These are phyloP conservation scores for Bucco capensis DNA, from an alignment of 2,113 vertebrate genomes.

Conservation along the genomic window DNA sequence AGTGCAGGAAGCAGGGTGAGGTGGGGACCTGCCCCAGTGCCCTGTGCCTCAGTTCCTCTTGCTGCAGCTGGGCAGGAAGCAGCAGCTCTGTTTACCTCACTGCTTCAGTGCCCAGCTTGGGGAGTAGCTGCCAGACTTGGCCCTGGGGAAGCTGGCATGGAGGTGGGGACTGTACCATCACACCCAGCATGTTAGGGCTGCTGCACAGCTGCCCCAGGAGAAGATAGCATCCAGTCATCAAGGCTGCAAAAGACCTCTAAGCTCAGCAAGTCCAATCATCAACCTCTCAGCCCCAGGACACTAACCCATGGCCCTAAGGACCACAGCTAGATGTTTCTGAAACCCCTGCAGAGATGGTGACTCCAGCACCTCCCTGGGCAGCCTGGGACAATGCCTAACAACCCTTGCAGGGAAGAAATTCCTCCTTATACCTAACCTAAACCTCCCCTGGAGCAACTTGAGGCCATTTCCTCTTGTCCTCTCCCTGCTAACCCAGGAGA, in stretches of 20 bases:
- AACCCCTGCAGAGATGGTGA: too few relatives aligned
- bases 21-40: background rate
- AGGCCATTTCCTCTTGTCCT: too few relatives aligned
- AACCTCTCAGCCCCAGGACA: background rate
- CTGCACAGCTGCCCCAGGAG: background rate
- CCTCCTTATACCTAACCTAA: too few relatives aligned
- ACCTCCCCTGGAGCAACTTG: too few relatives aligned
- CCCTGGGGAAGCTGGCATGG: rapidly evolving
- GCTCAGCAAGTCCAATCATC: background rate
- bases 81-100: slow-evolving; percentile 20
- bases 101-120: background rate
- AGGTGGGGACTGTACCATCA: background rate
- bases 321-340: too few relatives aligned
- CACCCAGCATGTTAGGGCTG: background rate
- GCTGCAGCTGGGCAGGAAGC: slow-evolving; percentile 61
- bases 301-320: too few relatives aligned
- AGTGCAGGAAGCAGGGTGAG: background rate
- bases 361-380: too few relatives aligned
- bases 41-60: slow-evolving; percentile 34
- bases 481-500: too few relatives aligned
- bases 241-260: background rate
- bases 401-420: too few relatives aligned
- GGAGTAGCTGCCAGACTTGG: background rate
- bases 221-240: background rate
- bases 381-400: too few relatives aligned